phyloP scores from a whole-genome alignment of 2,888 invertebrate genomes.

The Cephus sareptanus region DNA sequence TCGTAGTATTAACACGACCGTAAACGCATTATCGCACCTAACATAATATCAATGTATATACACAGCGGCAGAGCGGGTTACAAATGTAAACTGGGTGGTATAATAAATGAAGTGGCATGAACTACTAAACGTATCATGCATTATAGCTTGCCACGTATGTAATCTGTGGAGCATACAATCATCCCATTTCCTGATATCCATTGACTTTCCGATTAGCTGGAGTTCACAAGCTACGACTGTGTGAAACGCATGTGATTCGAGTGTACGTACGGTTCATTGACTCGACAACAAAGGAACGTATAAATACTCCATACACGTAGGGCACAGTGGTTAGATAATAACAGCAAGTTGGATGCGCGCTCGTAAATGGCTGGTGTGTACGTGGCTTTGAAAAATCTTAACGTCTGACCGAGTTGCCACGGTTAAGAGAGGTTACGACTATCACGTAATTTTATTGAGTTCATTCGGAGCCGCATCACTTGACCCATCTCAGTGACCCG shows the following conservation, averaged over 20 bases:
- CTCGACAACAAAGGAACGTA: background rate
- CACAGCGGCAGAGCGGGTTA: background rate
- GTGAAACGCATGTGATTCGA: background rate
- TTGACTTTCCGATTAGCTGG: conserved; percentile 1
- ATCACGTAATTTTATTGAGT: background rate
- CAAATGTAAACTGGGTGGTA: background rate
- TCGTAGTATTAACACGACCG: conserved; percentile 32
- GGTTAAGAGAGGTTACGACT: background rate
- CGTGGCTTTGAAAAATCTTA: background rate
- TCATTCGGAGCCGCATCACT: background rate
- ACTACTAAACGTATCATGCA: background rate
- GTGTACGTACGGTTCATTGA: background rate
- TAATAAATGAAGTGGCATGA: background rate
- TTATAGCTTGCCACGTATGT: background rate
- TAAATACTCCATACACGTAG: background rate
- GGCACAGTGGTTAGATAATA: background rate
- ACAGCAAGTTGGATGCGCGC: background rate
- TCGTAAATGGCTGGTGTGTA: background rate
- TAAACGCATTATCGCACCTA: conserved; percentile 40
- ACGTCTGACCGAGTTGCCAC: background rate
- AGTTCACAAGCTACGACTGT: background rate
- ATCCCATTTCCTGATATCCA: background rate
- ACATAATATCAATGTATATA: background rate
- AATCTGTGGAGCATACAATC: background rate
- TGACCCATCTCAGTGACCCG: background rate